Evolutionary conservation across 1,140 invertebrate genomes (phyloP).

Genomic region (Dendrolimus punctatus): DNA sequence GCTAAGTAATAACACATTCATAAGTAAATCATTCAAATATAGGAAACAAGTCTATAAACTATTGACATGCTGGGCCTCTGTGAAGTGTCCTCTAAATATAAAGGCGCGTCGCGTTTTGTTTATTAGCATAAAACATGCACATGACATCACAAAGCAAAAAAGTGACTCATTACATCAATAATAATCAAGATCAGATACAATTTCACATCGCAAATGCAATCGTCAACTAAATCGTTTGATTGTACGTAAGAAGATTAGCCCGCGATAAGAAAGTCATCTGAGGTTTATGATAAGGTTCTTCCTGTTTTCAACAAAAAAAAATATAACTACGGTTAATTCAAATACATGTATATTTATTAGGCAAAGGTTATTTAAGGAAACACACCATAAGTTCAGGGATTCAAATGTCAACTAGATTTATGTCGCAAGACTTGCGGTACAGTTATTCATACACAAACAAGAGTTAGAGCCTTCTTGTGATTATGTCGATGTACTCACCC

Average conservation of each 20-base stretch:
- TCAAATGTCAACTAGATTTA: constrained; percentile 46
- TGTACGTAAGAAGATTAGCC: background rate
- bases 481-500: constrained; percentile 48
- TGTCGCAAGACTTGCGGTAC: constrained; percentile 58
- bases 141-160: constrained; percentile 62
- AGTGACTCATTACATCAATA: constrained; percentile 42
- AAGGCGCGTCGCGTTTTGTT: constrained; percentile 28
- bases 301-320: background rate
- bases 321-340: no score
- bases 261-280: constrained; percentile 19
- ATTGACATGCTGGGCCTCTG: background rate
- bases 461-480: constrained; percentile 29
- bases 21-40: background rate
- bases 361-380: background rate
- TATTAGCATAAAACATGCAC: constrained; percentile 48
- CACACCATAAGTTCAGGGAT: constrained; percentile 8
- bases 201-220: background rate
- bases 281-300: constrained; percentile 15
- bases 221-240: background rate
- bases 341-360: no score
- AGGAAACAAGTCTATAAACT: background rate
- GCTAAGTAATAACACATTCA: no score
- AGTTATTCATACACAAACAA: constrained; percentile 70
- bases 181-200: constrained; percentile 2
- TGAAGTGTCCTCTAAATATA: constrained; percentile 2